A percentile compares a stretch with the other conserved stretches of the same genome.
These are phyloP conservation scores for Buphagus erythrorhynchus DNA, from an alignment of 2,797 vertebrate species.

Conservation along the genomic window DNA sequence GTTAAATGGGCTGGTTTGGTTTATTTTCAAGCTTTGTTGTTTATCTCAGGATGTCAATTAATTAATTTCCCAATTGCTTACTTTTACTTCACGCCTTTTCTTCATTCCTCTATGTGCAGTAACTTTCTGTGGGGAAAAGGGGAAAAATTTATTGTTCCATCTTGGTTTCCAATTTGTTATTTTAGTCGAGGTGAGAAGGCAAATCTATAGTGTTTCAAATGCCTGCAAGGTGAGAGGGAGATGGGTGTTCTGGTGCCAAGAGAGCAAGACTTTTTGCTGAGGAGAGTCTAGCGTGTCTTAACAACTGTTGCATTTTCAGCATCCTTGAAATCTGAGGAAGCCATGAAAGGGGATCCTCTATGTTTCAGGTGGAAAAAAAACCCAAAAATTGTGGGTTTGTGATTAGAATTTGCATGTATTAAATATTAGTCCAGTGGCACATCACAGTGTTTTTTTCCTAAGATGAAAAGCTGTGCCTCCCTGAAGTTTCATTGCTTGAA, in stretches of 20 bases:
- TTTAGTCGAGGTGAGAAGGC: not conserved
- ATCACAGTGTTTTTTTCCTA: not conserved
- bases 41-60: not conserved
- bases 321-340: not conserved
- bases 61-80: not conserved
- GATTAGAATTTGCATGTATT: not conserved
- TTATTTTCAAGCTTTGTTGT: not conserved
- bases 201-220: not conserved
- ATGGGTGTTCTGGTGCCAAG: not conserved
- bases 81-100: not conserved
- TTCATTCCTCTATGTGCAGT: not conserved
- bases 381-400: not conserved
- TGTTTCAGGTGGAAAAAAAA: not conserved
- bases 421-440: not conserved
- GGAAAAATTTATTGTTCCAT: not conserved
- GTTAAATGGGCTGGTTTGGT: not conserved
- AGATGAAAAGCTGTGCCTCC: not conserved
- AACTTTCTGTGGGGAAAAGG: not conserved
- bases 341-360: not conserved
- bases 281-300: not conserved
- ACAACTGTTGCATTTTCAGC: not conserved
- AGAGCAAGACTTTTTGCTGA: not conserved
- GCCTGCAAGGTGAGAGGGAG: not conserved
- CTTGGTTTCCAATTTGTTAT: constrained; percentile 23
- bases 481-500: not conserved